Evolutionary conservation across 2,888 invertebrate species (phyloP).

Genomic region (Lepidonotus clava): DNA sequence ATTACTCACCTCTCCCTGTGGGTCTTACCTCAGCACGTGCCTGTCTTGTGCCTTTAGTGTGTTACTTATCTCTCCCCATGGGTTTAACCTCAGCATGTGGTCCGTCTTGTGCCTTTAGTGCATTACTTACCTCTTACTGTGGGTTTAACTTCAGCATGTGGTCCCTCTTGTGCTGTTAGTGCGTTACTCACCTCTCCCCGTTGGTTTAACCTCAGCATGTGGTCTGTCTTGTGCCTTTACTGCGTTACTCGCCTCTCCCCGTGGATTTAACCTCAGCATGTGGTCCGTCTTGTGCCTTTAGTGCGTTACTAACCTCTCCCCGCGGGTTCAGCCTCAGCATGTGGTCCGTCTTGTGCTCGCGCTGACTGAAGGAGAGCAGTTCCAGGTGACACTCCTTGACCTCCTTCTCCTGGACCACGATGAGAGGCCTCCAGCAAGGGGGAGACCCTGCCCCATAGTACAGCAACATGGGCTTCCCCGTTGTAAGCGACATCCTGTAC

Average conservation of each 20-base stretch:
- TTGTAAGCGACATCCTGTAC: background rate
- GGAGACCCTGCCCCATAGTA: constrained; percentile 72
- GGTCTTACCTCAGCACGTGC: no score
- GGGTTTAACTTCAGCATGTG: no score
- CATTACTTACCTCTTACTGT: no score
- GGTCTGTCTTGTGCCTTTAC: constrained; percentile 67
- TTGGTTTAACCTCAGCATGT: constrained; percentile 67
- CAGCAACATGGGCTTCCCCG: constrained; percentile 64
- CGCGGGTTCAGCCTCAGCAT: constrained; percentile 68
- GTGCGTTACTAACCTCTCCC: constrained; percentile 71
- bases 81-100: constrained; percentile 68
- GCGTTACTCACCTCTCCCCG: constrained; percentile 72
- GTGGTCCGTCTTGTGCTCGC: constrained; percentile 68
- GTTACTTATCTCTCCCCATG: constrained; percentile 71
- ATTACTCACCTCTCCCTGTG: no score
- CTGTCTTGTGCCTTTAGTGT: no score
- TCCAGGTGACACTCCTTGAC: constrained; percentile 64
- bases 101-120: no score
- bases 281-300: constrained; percentile 67
- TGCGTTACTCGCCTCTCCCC: no score
- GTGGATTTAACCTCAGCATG: constrained; percentile 67
- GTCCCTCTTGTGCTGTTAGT: no score
- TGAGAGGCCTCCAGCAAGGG: constrained; percentile 69
- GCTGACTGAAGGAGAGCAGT: constrained; percentile 66
- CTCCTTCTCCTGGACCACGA: constrained; percentile 70